Evolutionary conservation across 1,140 invertebrate species (phyloP).

Genomic region (Panulirus ornatus): DNA sequence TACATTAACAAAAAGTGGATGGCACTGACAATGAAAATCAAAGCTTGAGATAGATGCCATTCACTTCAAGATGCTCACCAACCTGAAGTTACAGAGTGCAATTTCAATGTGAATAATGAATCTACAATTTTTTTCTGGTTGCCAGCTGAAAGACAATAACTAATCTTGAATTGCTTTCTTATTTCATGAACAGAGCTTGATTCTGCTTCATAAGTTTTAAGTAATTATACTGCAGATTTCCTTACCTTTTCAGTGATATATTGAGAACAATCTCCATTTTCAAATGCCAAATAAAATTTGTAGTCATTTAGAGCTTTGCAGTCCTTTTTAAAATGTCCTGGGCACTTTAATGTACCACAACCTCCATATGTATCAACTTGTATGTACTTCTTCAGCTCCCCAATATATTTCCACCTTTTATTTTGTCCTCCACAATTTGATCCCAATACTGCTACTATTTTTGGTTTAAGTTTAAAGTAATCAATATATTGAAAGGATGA

Average conservation of each 20-base stretch:
- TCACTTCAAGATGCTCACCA: no score
- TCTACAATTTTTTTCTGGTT: no score
- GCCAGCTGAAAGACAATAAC: no score
- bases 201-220: no score
- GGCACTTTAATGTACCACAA: constrained; percentile 80
- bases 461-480: constrained; percentile 71
- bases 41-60: no score
- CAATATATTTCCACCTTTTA: constrained; percentile 82
- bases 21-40: no score
- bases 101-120: no score
- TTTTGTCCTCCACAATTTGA: constrained; percentile 83
- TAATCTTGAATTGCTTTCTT: no score
- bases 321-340: constrained; percentile 82
- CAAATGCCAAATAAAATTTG: constrained; percentile 87
- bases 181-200: no score
- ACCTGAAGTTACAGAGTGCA: no score
- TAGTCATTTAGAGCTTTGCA: constrained; percentile 82
- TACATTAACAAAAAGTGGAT: no score
- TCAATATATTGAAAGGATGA: constrained; percentile 30
- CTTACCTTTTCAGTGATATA: constrained; percentile 85
- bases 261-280: constrained; percentile 86
- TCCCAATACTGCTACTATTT: constrained; percentile 81
- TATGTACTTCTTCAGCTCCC: constrained; percentile 81
- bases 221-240: no score
- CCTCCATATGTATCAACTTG: constrained; percentile 82